A percentile compares a stretch with the other conserved stretches of the same genome.
Conservation (phyloP, 2,797 vertebrate genomes). For the Cottoperca gobio region DNA sequence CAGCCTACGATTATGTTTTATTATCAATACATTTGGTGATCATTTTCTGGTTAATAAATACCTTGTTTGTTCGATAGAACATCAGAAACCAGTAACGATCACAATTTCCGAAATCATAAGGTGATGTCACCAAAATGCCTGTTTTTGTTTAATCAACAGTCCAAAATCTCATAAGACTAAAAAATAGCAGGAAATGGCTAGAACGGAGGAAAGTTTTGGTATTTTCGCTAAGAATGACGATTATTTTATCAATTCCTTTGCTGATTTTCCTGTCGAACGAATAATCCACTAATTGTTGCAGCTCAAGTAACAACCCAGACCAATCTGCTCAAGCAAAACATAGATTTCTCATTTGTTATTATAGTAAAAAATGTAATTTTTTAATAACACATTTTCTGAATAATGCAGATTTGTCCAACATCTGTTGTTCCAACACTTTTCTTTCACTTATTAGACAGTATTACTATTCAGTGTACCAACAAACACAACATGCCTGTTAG, state of each 20-base stretch:
- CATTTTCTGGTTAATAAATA: background rate
- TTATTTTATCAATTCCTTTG: background rate
- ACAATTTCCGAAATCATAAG: background rate
- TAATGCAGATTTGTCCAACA: slow-evolving; percentile 14
- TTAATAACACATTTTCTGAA: slow-evolving; percentile 11
- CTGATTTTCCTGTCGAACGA: background rate
- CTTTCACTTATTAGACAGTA: background rate
- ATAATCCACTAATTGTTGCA: slow-evolving; percentile 5
- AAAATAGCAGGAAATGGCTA: background rate
- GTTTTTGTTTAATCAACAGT: background rate
- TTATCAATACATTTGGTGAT: background rate
- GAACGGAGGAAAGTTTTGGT: background rate
- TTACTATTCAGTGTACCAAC: background rate
- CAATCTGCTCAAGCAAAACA: background rate
- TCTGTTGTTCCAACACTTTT: background rate
- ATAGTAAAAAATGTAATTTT: slow-evolving; percentile 9
- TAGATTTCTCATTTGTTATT: background rate
- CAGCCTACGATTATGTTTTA: background rate
- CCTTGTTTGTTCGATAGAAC: background rate
- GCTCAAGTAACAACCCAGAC: background rate
- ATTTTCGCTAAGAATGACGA: no score
- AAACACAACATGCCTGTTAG: slow-evolving; percentile 20
- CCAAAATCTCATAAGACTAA: background rate
- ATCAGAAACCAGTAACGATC: background rate
- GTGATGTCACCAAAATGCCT: background rate